Conservation (phyloP, 2,888 invertebrate genomes). For the Tinea trinotella region DNA sequence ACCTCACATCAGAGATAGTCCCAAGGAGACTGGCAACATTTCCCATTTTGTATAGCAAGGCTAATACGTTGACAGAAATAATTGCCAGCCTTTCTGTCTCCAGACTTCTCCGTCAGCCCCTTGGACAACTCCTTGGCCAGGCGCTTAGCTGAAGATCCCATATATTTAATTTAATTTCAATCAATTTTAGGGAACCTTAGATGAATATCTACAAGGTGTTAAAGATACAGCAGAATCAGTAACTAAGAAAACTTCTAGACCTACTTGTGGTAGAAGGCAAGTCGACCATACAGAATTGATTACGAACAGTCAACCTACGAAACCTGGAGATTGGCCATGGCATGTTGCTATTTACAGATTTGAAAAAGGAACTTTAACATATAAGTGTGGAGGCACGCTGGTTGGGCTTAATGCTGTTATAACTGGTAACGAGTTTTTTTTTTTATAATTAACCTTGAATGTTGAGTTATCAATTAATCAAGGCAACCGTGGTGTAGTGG, state of each 20-base stretch:
- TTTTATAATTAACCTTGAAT: neutral
- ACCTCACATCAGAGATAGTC: too few species aligned
- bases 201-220: slow-evolving; percentile 10
- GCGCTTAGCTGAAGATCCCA: too few species aligned
- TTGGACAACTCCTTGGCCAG: too few species aligned
- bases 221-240: slow-evolving; percentile 27
- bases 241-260: neutral
- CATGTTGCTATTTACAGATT: slow-evolving; percentile 43
- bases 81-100: too few species aligned
- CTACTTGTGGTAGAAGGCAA: slow-evolving; percentile 37
- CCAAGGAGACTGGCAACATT: too few species aligned
- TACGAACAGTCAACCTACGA: slow-evolving; percentile 37
- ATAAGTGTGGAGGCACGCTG: slow-evolving; percentile 49
- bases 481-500: too few species aligned
- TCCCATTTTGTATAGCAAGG: too few species aligned
- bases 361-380: slow-evolving; percentile 29
- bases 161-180: too few species aligned
- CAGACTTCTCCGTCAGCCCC: too few species aligned
- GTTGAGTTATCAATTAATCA: too few species aligned
- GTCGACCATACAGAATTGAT: slow-evolving; percentile 40
- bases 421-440: slow-evolving; percentile 33
- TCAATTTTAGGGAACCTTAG: slow-evolving; percentile 11
- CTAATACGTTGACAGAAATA: too few species aligned
- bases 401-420: slow-evolving; percentile 37
- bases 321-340: slow-evolving; percentile 57